These are phyloP conservation scores for Hirtodrosophila confusa DNA, from an alignment of 2,888 invertebrate species.

Conservation along the genomic window DNA sequence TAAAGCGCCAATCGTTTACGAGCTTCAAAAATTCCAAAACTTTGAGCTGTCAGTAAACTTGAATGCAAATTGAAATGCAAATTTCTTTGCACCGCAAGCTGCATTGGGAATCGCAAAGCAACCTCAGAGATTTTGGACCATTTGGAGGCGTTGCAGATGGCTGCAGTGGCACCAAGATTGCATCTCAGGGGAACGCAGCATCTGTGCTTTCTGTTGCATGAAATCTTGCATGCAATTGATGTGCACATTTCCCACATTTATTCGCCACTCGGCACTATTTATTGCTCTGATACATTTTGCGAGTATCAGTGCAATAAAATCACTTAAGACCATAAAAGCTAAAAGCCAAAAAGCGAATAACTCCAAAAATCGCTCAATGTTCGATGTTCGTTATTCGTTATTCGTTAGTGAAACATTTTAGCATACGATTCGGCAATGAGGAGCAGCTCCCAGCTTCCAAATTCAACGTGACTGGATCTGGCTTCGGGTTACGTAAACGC, in stretches of 20 bases:
- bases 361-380: slow-evolving; percentile 39
- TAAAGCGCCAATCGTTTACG: slow-evolving; percentile 37
- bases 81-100: slow-evolving; percentile 29
- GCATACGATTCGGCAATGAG: slow-evolving; percentile 44
- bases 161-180: slow-evolving; percentile 20
- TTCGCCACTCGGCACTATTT: slow-evolving; percentile 35
- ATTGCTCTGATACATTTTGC: slow-evolving; percentile 17
- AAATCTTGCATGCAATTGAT: slow-evolving; percentile 13
- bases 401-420: slow-evolving; percentile 57
- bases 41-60: slow-evolving; percentile 43
- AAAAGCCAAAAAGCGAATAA: slow-evolving; percentile 12
- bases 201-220: slow-evolving; percentile 2
- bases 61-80: slow-evolving; percentile 60
- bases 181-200: slow-evolving; percentile 13
- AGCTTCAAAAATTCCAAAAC: slow-evolving; percentile 23
- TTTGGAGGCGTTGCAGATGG: slow-evolving; percentile 37
- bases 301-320: slow-evolving; percentile 30
- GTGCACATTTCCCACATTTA: slow-evolving; percentile 40
- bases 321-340: slow-evolving; percentile 33
- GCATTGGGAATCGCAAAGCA: slow-evolving; percentile 17
- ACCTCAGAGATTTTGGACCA: slow-evolving; percentile 17
- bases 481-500: slow-evolving; percentile 55
- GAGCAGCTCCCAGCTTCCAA: background rate
- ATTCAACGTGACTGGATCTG: slow-evolving; percentile 26
- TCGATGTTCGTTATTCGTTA: slow-evolving; percentile 56